phyloP scores from a whole-genome alignment of 64 coral and sea anemone genomes.

The Pachyseris speciosa region DNA sequence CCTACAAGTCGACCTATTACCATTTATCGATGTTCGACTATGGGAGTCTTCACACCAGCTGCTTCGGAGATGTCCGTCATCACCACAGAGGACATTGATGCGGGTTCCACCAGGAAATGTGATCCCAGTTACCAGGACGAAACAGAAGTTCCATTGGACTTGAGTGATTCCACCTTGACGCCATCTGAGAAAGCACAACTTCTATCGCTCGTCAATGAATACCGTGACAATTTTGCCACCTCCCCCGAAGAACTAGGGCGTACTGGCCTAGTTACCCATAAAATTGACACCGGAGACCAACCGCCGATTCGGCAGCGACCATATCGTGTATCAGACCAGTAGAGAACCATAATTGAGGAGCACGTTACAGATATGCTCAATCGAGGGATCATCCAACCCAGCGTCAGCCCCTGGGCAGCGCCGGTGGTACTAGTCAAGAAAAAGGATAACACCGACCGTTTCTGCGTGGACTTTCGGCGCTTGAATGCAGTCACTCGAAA shows the following conservation, averaged over 20 bases:
- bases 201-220: background rate
- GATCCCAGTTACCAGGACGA: background rate
- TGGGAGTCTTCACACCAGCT: background rate
- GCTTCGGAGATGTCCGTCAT: background rate
- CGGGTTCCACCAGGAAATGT: too few relatives aligned
- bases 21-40: conserved; percentile 10
- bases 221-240: conserved; percentile 4
- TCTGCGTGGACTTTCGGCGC: too few relatives aligned
- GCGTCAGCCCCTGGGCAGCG: background rate
- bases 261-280: conserved; percentile 1
- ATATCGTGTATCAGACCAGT: background rate
- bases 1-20: conserved; percentile 52
- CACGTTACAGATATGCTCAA: too few relatives aligned
- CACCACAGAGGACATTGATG: background rate
- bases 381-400: too few relatives aligned
- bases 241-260: background rate
- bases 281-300: background rate
- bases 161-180: background rate
- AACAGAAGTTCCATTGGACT: background rate
- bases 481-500: too few relatives aligned
- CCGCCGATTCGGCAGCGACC: conserved; percentile 21
- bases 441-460: background rate
- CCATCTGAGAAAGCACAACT: background rate
- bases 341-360: conserved; percentile 15
- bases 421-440: background rate